Conservation (phyloP, 2,113 vertebrate genomes). For the Mola mola region DNA sequence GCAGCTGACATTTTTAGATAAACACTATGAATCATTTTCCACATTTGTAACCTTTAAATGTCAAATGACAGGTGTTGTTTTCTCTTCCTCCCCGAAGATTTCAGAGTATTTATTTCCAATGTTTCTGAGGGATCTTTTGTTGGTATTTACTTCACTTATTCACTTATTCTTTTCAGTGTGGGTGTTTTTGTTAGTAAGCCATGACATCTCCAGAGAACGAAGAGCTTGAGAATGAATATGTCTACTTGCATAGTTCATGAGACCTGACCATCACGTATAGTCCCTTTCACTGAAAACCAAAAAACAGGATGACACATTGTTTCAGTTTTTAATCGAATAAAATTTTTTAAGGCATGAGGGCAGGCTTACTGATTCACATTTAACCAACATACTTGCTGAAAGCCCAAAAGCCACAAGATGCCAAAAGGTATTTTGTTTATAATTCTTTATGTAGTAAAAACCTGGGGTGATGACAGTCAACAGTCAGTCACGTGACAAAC, state of each 20-base stretch:
- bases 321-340: background rate
- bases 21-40: background rate
- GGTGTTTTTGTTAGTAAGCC: too few species aligned
- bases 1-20: too few species aligned
- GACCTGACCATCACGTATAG: background rate
- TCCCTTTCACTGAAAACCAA: constrained; percentile 1
- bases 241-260: background rate
- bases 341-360: too few species aligned
- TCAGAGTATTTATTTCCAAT: constrained; percentile 10
- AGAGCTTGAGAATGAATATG: background rate
- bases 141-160: too few species aligned
- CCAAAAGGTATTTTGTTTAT: too few species aligned
- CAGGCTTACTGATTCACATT: background rate
- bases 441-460: too few species aligned
- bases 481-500: too few species aligned
- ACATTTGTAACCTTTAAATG: background rate
- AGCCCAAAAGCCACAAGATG: background rate
- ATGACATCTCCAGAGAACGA: constrained; percentile 12
- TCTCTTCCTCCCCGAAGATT: constrained; percentile 23
- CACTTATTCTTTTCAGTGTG: too few species aligned
- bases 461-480: too few species aligned
- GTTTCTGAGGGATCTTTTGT: too few species aligned
- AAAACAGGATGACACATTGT: background rate
- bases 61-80: constrained; percentile 14
- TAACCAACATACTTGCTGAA: background rate